Evolutionary conservation across 2,888 invertebrate genomes (phyloP).

Genomic region (Eledona agricola): DNA sequence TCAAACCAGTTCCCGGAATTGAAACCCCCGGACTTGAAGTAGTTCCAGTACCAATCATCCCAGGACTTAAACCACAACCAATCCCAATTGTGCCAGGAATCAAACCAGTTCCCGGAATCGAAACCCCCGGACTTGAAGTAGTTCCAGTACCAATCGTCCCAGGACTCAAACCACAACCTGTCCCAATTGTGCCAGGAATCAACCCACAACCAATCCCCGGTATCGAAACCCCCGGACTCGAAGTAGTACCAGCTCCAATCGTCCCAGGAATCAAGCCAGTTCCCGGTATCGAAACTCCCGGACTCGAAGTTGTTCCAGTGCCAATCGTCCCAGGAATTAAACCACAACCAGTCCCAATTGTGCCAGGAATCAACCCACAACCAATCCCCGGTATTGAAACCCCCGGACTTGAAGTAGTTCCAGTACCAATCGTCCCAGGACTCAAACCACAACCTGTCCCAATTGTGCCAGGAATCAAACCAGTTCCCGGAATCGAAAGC

Average conservation of each 20-base stretch:
- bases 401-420: too few species aligned
- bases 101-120: conserved; percentile 3
- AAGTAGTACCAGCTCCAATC: background rate
- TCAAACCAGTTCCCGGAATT: conserved; percentile 11
- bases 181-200: too few species aligned
- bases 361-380: conserved; percentile 7
- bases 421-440: too few species aligned
- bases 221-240: background rate
- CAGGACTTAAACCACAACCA: conserved; percentile 18
- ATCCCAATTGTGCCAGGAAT: conserved; percentile 10
- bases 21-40: conserved; percentile 11
- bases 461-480: too few species aligned
- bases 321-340: too few species aligned
- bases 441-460: too few species aligned
- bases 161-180: too few species aligned
- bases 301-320: conserved; percentile 9
- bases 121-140: conserved; percentile 10
- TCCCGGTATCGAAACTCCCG: conserved; percentile 1
- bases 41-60: conserved; percentile 10
- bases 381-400: too few species aligned
- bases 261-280: too few species aligned
- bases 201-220: conserved; percentile 5
- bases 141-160: conserved; percentile 13
- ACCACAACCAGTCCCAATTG: too few species aligned
- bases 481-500: conserved; percentile 3